Conservation (phyloP, 2,797 vertebrate species). For the Microcaecilia unicolor region DNA sequence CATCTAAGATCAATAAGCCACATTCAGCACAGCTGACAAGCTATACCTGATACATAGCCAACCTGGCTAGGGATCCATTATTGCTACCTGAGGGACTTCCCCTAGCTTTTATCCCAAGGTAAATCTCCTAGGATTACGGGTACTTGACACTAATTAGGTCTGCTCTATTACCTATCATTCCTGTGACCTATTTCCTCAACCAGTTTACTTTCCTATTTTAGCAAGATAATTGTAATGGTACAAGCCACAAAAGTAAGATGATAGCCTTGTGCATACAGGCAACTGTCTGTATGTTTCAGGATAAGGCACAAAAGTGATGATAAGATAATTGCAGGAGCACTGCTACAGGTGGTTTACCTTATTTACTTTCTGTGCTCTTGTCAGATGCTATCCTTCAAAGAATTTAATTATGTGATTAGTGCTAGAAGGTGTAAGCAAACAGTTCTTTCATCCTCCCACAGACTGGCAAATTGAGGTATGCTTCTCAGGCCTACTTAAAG, state of each 20-base stretch:
- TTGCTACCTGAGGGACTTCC: slow-evolving; percentile 69
- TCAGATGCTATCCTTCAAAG: slow-evolving; percentile 30
- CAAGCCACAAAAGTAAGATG: slow-evolving; percentile 56
- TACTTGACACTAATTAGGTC: slow-evolving; percentile 90
- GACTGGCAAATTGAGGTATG: neutral
- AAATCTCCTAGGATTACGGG: slow-evolving; percentile 88
- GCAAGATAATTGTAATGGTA: slow-evolving; percentile 48
- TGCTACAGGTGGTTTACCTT: slow-evolving; percentile 45
- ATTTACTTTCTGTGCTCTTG: slow-evolving; percentile 36
- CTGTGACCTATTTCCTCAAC: slow-evolving; percentile 52
- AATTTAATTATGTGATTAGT: slow-evolving; percentile 59
- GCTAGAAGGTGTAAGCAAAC: slow-evolving; percentile 46
- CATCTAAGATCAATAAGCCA: slow-evolving; percentile 70
- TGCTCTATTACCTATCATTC: slow-evolving; percentile 78
- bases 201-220: slow-evolving; percentile 42
- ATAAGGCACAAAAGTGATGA: slow-evolving; percentile 20
- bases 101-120: slow-evolving; percentile 65
- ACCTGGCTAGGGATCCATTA: slow-evolving; percentile 60
- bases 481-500: too few species aligned
- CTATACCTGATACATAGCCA: slow-evolving; percentile 74
- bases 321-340: slow-evolving; percentile 61
- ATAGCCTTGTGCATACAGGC: slow-evolving; percentile 40
- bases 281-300: slow-evolving; percentile 39
- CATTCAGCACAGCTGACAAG: slow-evolving; percentile 68
- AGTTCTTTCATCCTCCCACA: slow-evolving; percentile 21